Base-by-base conservation (phyloP, 2,113 vertebrate genomes). In the Nycticebus coucang region DNA sequence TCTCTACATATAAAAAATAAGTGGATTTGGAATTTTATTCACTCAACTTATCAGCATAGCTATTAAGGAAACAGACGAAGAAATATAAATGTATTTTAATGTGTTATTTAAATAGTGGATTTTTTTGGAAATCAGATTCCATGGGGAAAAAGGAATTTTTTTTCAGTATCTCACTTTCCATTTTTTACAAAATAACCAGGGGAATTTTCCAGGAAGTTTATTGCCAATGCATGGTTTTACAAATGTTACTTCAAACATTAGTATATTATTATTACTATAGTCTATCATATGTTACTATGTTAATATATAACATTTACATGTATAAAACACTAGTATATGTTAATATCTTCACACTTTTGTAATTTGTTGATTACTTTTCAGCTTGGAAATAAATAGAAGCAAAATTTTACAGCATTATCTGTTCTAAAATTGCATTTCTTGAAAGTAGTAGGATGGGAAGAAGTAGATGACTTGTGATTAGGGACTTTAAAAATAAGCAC, bases 171-270 rank as follows among this genome's bases (percentile, higher is more conserved):
- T 97, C 59, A 69, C 88, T 92, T 87, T 22, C 17, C 5, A 26
- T 90, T 96, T 94, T 92, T 91, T 86, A 78, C 14, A 95, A 87
- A 93, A 69, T 90, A 90, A 89, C 77, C 50, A 89, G 86, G 37
- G 11, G 3, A 89, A 24, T 84, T 93, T 93, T 97, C 22, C 5
- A 91, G 60, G 53, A 95, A 83, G 77, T 93, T 60, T 87, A 92
- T 24, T 85, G 13, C 1, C 75, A 88, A 2, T 86, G 17, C 24
- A 55, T 95, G 57, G 22, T 71, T 96, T 93, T 92, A 82, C 24
- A 93, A 72, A 82, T 82, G 12, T 97, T 75, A 91, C 55, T 89
- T 95, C 82, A 95, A 90, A 28, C 60, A 87, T 64, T 59, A 87
- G 68, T 93, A 71, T 81, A 53, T 26, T n/a, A 69, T 45, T 86